These are phyloP conservation scores for Caracal caracal DNA, from an alignment of 2,113 vertebrate genomes.

Conservation along the genomic window DNA sequence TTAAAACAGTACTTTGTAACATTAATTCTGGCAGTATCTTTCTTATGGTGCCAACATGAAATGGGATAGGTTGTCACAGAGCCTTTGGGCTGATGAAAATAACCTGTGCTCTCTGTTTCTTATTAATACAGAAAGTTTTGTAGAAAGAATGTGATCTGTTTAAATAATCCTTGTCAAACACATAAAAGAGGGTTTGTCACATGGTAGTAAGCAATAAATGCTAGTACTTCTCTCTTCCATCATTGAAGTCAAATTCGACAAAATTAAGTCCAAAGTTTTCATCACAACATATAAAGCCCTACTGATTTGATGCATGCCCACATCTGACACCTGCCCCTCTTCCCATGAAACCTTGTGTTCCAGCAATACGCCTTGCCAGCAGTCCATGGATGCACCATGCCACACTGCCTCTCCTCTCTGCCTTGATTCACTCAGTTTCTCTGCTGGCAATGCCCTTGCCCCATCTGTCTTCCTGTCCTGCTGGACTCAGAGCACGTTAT, in stretches of 20 bases:
- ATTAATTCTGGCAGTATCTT: not conserved
- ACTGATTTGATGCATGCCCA: not conserved
- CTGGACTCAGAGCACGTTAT: not conserved
- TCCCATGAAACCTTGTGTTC: not conserved
- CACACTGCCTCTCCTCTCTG: not conserved
- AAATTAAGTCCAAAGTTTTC: not conserved
- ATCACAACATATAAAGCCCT: not conserved
- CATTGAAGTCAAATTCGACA: not conserved
- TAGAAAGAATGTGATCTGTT: conserved; percentile 9
- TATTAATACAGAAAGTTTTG: not conserved
- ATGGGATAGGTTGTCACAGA: not conserved
- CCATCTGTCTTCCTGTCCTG: not conserved
- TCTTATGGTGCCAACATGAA: not conserved
- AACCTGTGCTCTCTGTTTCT: not conserved
- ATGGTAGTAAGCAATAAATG: not conserved
- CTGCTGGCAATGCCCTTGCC: not conserved
- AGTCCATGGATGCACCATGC: too few species aligned
- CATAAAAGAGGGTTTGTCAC: not conserved
- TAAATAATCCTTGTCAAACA: not conserved
- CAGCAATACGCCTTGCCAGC: not conserved
- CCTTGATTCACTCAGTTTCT: not conserved
- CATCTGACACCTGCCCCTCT: not conserved
- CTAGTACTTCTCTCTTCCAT: not conserved
- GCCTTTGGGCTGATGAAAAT: not conserved
- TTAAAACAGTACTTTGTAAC: conserved; percentile 47